phyloP scores from a whole-genome alignment of 2,888 invertebrate genomes.

The Zelleria hepariella region DNA sequence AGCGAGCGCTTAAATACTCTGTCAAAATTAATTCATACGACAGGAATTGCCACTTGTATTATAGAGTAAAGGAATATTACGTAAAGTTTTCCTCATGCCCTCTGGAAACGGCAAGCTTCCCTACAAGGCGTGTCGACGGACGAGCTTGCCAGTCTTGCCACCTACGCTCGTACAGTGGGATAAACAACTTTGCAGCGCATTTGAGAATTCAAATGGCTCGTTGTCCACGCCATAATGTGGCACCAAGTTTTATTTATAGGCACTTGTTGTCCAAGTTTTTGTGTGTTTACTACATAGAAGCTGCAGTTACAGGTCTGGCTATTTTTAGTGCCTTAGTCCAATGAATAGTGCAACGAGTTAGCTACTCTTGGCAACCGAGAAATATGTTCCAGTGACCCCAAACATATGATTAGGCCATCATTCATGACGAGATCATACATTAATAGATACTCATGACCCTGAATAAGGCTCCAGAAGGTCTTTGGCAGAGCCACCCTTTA shows the following conservation, averaged over 20 bases:
- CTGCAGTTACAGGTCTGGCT: background rate
- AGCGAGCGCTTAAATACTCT: background rate
- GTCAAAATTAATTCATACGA: background rate
- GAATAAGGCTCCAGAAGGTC: too few species aligned
- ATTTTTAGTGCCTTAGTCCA: background rate
- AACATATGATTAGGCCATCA: too few species aligned
- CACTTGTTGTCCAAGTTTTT: background rate
- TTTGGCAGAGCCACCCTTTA: too few species aligned
- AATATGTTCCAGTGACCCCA: too few species aligned
- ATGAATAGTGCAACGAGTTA: background rate
- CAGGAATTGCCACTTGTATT: background rate
- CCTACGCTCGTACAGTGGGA: conserved; percentile 38
- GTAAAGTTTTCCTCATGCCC: conserved; percentile 35
- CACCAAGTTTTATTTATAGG: conserved; percentile 23
- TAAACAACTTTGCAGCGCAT: conserved; percentile 32
- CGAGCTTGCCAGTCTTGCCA: conserved; percentile 39
- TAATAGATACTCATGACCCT: too few species aligned
- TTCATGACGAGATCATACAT: too few species aligned
- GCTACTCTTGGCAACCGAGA: too few species aligned
- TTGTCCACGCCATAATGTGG: conserved; percentile 36
- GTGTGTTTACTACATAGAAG: background rate
- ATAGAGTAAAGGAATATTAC: conserved; percentile 13
- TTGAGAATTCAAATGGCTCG: conserved; percentile 36
- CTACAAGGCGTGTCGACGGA: conserved; percentile 52
- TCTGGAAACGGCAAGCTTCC: conserved; percentile 45